Evolutionary conservation across 2,797 vertebrate genomes (phyloP), one percentile per base, ranked within the genome.

Genomic region (Argyrosomus regius): DNA sequence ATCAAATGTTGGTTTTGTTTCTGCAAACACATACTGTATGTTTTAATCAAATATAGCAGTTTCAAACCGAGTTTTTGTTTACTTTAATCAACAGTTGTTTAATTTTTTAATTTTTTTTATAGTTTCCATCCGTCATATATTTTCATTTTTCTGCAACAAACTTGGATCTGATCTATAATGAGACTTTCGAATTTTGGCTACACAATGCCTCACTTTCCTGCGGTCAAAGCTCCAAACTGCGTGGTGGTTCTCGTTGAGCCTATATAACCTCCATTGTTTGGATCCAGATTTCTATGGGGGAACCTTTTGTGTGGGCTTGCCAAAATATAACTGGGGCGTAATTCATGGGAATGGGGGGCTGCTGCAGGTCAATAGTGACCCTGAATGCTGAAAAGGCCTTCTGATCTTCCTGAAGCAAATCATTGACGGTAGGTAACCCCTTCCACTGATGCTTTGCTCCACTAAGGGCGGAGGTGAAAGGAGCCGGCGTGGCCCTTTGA

Each of bases 341-440:
- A 86, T 89, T 87, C 83, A 88, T 85, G 81, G 83, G 84, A 88
- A 89, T 78, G 71, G 81, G 78, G 74, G 75, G 60, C 77, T 81
- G 71, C 84, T 77, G 74, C 73, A 56, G 84, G 84, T 90, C 89
- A 91, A 78, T 80, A 81, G 75, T 83, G 86, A 90, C 91, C 62
- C 85, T 88, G 87, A 94, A 88, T 82, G 75, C 87, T 93, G 87
- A 89, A 94, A 92, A 92, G 89, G 80, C 76, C 65, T 92, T 93
- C 87, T 96, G 95, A 95, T 96, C 94, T 94, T 93, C 93, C 93
- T 76, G 93, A 95, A 92, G 84, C 78, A 93, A 94, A 93, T 95
- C 88, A 84, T 91, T 95, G 89, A 91, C 66, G 88, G 87, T 90
- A 85, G 72, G 81, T 89, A 89, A 91, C 86, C 75, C 81, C 80